These are phyloP conservation scores for Lycaena phlaeas DNA, from an alignment of 2,888 invertebrate species.

Conservation along the genomic window DNA sequence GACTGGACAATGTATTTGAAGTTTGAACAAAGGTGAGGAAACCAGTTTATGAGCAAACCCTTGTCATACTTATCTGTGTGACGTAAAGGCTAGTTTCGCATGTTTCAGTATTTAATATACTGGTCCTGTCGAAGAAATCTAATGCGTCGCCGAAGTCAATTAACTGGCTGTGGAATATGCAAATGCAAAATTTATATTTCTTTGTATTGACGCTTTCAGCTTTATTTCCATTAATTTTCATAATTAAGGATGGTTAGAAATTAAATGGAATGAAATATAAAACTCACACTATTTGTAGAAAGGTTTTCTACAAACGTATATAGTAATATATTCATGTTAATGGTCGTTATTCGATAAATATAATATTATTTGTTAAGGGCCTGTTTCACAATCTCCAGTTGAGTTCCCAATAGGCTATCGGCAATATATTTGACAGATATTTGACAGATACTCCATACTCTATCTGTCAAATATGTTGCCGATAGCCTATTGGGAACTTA, in stretches of 20 bases:
- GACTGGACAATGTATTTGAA: conserved; percentile 12
- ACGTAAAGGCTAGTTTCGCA: conserved; percentile 11
- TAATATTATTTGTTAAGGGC: too few species aligned
- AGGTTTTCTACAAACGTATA: too few species aligned
- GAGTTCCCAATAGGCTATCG: too few species aligned
- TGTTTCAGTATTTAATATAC: conserved; percentile 12
- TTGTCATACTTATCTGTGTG: not conserved
- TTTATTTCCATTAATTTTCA: conserved; percentile 16
- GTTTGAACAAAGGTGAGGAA: conserved; percentile 16
- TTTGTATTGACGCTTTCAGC: conserved; percentile 20
- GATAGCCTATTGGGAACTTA: too few species aligned
- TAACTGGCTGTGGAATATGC: conserved; percentile 51
- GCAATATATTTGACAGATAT: too few species aligned
- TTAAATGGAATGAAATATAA: too few species aligned
- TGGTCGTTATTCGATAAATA: too few species aligned
- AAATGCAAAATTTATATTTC: conserved; percentile 30
- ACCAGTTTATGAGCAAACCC: conserved; percentile 2
- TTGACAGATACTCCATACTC: too few species aligned
- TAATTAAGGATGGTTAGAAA: conserved; percentile 9
- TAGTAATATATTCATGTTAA: too few species aligned
- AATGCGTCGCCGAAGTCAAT: conserved; percentile 38
- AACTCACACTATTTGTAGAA: too few species aligned
- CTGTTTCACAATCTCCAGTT: too few species aligned
- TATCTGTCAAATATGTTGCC: too few species aligned
- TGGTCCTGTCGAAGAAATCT: conserved; percentile 23